Evolutionary conservation across 2,113 vertebrate genomes (phyloP).

Genomic region (Crotophaga sulcirostris): DNA sequence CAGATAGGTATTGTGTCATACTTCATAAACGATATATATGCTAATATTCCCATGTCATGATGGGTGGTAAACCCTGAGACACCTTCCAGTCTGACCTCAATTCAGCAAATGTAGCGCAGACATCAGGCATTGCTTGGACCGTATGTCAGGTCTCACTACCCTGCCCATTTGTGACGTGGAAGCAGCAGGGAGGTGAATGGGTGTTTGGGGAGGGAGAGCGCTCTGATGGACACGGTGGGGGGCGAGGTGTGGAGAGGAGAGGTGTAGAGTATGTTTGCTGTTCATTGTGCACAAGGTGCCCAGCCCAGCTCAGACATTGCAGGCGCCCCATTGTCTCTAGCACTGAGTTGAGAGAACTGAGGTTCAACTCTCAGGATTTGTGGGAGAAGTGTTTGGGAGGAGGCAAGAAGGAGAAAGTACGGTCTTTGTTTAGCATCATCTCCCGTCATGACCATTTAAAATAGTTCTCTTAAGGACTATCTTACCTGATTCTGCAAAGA

Average conservation of each 20-base stretch:
- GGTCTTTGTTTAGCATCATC: conserved; percentile 15
- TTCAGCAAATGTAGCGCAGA: conserved; percentile 66
- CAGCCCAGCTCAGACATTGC: background rate
- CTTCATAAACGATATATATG: conserved; percentile 69
- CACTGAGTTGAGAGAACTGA: background rate
- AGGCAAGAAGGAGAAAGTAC: conserved; percentile 39
- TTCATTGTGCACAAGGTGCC: background rate
- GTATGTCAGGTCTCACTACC: conserved; percentile 43
- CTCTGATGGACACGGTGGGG: background rate
- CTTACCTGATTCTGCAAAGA: background rate
- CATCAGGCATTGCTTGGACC: conserved; percentile 61
- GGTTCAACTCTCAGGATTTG: conserved; percentile 17
- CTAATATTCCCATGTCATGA: conserved; percentile 70
- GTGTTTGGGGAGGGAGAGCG: conserved; percentile 17
- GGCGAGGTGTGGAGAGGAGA: background rate
- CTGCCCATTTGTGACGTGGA: fast-evolving
- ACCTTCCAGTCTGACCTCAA: conserved; percentile 69
- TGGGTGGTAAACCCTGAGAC: conserved; percentile 70
- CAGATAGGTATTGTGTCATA: conserved; percentile 72
- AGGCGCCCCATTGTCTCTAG: background rate
- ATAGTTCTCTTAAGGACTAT: background rate
- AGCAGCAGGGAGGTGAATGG: background rate
- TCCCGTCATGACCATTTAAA: background rate
- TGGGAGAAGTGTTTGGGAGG: conserved; percentile 38
- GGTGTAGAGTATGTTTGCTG: conserved; percentile 17